Percentiles rank a stretch among this genome's conserved stretches.
Conservation (phyloP, 2,888 invertebrate species). For the Pristionchus exspectatus region DNA sequence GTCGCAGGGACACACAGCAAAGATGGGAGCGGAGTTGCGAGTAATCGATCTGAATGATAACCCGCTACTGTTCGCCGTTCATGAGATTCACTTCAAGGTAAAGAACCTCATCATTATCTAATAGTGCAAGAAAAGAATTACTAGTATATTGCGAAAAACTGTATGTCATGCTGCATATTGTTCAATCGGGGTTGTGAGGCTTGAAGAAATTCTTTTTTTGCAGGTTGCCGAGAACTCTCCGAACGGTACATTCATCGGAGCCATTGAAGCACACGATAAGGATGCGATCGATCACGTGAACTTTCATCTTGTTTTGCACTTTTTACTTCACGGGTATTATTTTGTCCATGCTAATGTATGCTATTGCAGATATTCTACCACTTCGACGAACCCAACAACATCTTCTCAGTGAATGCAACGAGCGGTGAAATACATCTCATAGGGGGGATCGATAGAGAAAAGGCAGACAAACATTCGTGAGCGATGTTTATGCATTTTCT, state of each 20-base stretch:
- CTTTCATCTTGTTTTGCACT: background rate
- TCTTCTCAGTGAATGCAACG: background rate
- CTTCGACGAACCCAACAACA: background rate
- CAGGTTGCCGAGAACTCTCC: conserved; percentile 48
- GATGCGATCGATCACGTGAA: conserved; percentile 37
- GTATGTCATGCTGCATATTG: background rate
- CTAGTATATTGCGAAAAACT: background rate
- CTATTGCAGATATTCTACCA: conserved; percentile 25
- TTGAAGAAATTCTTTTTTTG: background rate
- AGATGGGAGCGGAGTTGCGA: conserved; percentile 37
- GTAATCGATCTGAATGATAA: conserved; percentile 49
- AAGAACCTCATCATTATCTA: too few relatives aligned
- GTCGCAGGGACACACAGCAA: background rate
- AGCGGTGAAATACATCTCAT: background rate
- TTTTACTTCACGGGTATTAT: background rate
- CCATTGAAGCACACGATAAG: conserved; percentile 38
- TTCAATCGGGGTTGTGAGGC: too few relatives aligned
- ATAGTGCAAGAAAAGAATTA: too few relatives aligned
- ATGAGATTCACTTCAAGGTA: conserved; percentile 53
- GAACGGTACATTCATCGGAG: background rate
- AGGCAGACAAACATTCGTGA: background rate
- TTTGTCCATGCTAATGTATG: background rate
- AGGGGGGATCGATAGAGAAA: conserved; percentile 39
- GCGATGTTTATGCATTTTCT: background rate
- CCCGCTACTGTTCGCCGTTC: background rate